Evolutionary conservation across 2,888 invertebrate species (phyloP).

Genomic region (Hydriomena furcata): DNA sequence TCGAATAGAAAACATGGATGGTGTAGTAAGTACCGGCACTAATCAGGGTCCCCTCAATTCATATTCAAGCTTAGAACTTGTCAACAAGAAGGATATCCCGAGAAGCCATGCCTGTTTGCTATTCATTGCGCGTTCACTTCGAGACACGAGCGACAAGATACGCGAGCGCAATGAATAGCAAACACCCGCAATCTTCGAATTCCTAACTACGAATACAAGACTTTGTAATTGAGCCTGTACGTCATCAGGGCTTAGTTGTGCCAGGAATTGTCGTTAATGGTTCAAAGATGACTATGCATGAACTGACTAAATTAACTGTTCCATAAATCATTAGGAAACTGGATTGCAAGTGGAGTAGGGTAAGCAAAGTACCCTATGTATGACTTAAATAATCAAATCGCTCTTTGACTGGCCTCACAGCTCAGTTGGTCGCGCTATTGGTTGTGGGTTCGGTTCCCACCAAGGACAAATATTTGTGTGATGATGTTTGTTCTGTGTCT

Average conservation of each 20-base stretch:
- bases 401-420: too few species aligned
- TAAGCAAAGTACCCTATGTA: background rate
- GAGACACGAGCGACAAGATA: slow-evolving; percentile 24
- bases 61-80: background rate
- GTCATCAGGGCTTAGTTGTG: background rate
- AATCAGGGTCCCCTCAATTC: background rate
- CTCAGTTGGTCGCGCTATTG: too few species aligned
- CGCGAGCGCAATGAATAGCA: slow-evolving; percentile 20
- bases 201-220: background rate
- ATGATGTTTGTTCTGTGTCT: too few species aligned
- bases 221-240: slow-evolving; percentile 1
- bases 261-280: background rate
- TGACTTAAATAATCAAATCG: too few species aligned
- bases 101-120: slow-evolving; percentile 32
- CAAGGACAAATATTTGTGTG: too few species aligned
- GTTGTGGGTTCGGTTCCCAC: too few species aligned
- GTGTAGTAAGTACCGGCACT: background rate
- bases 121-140: slow-evolving; percentile 38
- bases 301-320: background rate
- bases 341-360: slow-evolving; percentile 3
- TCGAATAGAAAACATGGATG: too few species aligned
- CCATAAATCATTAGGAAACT: background rate
- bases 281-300: slow-evolving; percentile 3
- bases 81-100: slow-evolving; percentile 8
- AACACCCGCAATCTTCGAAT: slow-evolving; percentile 6